Percentiles rank a stretch among this genome's conserved stretches.
phyloP scores from a whole-genome alignment of 1,140 invertebrate genomes.

The Drosophila kanapiae region DNA sequence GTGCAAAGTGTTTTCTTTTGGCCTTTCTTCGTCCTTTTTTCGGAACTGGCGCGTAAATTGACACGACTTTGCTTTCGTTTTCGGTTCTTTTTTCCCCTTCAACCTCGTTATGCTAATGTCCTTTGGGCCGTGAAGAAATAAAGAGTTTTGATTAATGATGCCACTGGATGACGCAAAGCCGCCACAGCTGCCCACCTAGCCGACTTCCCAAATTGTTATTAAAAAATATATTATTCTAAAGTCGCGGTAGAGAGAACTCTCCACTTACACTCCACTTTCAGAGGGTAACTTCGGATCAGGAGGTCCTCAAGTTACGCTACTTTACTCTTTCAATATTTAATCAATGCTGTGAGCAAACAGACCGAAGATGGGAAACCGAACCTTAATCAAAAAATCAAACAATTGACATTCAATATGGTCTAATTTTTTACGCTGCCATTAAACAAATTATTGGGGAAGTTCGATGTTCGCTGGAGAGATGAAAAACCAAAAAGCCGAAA shows the following conservation, averaged over 20 bases:
- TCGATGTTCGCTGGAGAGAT: constrained; percentile 20
- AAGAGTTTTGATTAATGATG: constrained; percentile 84
- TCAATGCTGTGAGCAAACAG: constrained; percentile 64
- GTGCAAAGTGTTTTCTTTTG: constrained; percentile 56
- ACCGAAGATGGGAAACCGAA: constrained; percentile 17
- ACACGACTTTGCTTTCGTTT: constrained; percentile 76
- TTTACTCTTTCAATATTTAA: constrained; percentile 80
- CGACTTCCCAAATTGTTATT: constrained; percentile 30
- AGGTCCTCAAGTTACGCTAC: constrained; percentile 65
- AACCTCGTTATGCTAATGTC: constrained; percentile 77
- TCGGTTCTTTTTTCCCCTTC: constrained; percentile 25
- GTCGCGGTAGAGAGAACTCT: constrained; percentile 26
- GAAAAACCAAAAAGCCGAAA: constrained; percentile 41
- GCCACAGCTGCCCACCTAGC: constrained; percentile 58
- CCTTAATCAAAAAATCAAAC: constrained; percentile 84
- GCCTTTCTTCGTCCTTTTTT: constrained; percentile 22
- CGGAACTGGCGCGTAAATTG: constrained; percentile 67
- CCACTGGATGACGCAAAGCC: constrained; percentile 45
- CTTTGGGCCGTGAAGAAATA: constrained; percentile 49
- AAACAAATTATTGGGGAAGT: constrained; percentile 80
- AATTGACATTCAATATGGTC: constrained; percentile 85
- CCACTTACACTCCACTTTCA: constrained; percentile 16
- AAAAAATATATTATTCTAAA: constrained; percentile 27
- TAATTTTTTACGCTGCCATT: constrained; percentile 85
- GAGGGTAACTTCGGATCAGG: constrained; percentile 16